Conservation (phyloP, 2,797 vertebrate genomes). For the Salmo trutta region DNA sequence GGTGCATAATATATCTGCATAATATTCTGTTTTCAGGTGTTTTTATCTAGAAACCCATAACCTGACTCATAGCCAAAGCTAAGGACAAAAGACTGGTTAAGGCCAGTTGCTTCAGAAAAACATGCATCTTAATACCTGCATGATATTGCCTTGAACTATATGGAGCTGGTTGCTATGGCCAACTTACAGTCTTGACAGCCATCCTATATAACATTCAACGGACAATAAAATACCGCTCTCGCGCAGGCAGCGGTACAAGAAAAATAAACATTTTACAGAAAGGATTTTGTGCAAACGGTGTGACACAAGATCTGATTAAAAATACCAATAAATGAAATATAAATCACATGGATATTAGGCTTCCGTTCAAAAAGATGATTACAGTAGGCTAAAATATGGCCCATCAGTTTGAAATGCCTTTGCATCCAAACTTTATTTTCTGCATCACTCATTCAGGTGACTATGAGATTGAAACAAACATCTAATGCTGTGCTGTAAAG, state of each 20-base stretch:
- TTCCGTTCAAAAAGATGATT: background rate
- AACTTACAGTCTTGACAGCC: slow-evolving; percentile 14
- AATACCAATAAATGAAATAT: background rate
- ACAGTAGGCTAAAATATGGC: background rate
- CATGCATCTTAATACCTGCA: background rate
- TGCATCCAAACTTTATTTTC: background rate
- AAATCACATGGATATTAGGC: background rate
- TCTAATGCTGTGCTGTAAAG: background rate
- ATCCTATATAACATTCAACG: background rate
- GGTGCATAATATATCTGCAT: background rate
- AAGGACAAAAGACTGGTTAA: background rate
- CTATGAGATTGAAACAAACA: background rate
- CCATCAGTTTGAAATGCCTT: background rate
- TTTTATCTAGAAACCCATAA: background rate
- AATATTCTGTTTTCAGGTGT: background rate
- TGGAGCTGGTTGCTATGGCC: slow-evolving; percentile 25
- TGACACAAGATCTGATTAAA: background rate
- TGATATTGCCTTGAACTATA: slow-evolving; percentile 6
- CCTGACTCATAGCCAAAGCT: background rate
- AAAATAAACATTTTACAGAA: background rate
- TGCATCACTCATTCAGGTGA: background rate
- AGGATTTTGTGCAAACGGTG: background rate
- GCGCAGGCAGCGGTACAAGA: background rate
- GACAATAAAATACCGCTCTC: background rate
- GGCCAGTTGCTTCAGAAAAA: background rate